Evolutionary conservation across 1,140 invertebrate genomes (phyloP), one percentile per base, ranked within the genome.

Genomic region (Drosophila repleta): DNA sequence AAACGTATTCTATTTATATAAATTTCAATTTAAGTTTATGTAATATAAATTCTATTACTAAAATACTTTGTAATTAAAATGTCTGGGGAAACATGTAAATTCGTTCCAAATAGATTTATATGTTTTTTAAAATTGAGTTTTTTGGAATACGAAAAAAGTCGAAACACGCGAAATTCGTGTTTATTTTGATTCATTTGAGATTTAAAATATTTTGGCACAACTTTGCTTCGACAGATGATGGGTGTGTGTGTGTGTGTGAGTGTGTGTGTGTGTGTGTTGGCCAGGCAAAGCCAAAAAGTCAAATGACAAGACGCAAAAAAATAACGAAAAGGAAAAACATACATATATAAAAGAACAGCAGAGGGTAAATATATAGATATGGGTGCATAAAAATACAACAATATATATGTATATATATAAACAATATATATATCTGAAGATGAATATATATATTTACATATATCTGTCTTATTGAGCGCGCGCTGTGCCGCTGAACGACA

Each of bases 271-370:
- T 65, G 8, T 32, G 39, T 55, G 6, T 55, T 75, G 39, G 71
- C 46, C 76, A 65, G 80, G 63, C 70, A 84, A 82, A 74, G 66
- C 66, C 66, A 69, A 67, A 72, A 67, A 79, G 80, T 84, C 80
- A 83, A 84, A 79, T 80, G 81, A 83, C 80, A 84, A 70, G 72
- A 72, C 60, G 65, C 57, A 61, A 68, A 63, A 45, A 46, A 41
- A 64, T 43, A 15, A 29, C 10, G 45, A 24, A 48, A 29, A 52
- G 41, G 13, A 41, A 41, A 29, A 37, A 49, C 13, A 39, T 20
- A 29, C n/a, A n/a, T n/a, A n/a, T n/a, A 64, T 35, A 5, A 7
- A 32, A 11, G 26, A 29, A 60, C 45, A 67, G 37, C 37, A 13
- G 37, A 53, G 58, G 39, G 48, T 64, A 48, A 49, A 69, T 63